Conservation (phyloP, 1,140 invertebrate genomes). For the Rhyacophila brunnea region DNA sequence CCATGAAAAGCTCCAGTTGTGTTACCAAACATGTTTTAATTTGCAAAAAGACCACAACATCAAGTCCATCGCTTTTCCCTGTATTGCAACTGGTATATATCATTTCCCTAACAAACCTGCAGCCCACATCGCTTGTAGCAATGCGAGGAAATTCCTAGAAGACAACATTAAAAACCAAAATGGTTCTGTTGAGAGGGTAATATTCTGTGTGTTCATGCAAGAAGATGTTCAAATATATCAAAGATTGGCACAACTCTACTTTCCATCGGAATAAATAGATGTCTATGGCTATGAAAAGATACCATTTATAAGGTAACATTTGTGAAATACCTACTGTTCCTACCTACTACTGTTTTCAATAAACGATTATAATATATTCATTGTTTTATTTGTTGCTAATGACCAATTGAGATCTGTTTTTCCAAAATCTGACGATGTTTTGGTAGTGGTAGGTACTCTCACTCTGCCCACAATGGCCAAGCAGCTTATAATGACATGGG, state of each 20-base stretch:
- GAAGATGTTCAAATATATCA: conserved; percentile 74
- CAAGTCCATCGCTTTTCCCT: conserved; percentile 76
- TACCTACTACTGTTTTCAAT: too few species aligned
- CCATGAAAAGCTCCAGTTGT: conserved; percentile 61
- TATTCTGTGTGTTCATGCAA: conserved; percentile 79
- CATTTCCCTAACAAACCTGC: conserved; percentile 78
- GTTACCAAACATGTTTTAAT: conserved; percentile 69
- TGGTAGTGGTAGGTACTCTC: too few species aligned
- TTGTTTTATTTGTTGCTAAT: too few species aligned
- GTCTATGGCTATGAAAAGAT: too few species aligned
- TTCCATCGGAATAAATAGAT: conserved; percentile 54
- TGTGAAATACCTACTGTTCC: too few species aligned
- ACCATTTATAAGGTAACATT: neutral
- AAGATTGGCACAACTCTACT: conserved; percentile 70
- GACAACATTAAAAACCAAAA: conserved; percentile 44
- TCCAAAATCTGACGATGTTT: too few species aligned
- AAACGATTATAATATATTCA: too few species aligned
- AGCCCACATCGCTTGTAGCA: conserved; percentile 68
- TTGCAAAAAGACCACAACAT: conserved; percentile 62
- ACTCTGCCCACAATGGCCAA: too few species aligned
- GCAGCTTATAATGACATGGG: too few species aligned
- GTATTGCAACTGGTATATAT: conserved; percentile 84
- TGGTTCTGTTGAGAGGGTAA: conserved; percentile 68
- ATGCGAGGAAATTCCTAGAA: conserved; percentile 68
- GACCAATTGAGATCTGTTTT: too few species aligned